These are phyloP conservation scores for Listronotus oregonensis DNA, from an alignment of 1,140 invertebrate genomes.

Conservation along the genomic window DNA sequence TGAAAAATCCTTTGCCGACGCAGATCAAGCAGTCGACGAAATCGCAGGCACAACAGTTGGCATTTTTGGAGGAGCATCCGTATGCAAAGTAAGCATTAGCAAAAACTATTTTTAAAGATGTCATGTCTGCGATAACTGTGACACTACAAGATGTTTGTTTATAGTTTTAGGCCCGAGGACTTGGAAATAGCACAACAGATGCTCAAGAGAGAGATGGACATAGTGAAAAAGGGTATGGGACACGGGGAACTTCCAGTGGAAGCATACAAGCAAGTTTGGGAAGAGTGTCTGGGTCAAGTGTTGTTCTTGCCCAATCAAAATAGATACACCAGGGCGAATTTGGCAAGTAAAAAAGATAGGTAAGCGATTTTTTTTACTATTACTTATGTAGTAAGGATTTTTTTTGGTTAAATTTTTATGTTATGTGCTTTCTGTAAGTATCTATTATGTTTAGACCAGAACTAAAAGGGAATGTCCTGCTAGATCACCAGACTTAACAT, in stretches of 20 bases:
- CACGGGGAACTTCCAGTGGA: slow-evolving; percentile 93
- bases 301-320: slow-evolving; percentile 54
- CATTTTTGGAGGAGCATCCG: slow-evolving; percentile 84
- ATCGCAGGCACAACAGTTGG: slow-evolving; percentile 72
- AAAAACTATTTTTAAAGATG: no score
- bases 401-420: no score
- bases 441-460: no score
- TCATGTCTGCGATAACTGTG: neutral
- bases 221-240: slow-evolving; percentile 91
- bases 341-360: slow-evolving; percentile 91
- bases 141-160: neutral
- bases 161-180: slow-evolving; percentile 61
- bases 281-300: slow-evolving; percentile 85
- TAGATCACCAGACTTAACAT: no score
- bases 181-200: slow-evolving; percentile 70
- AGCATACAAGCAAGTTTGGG: slow-evolving; percentile 75
- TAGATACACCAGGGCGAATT: slow-evolving; percentile 86
- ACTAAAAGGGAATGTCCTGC: no score
- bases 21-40: slow-evolving; percentile 53
- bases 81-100: slow-evolving; percentile 73
- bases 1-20: slow-evolving; percentile 66
- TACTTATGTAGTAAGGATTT: no score
- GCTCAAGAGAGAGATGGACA: slow-evolving; percentile 82
- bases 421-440: no score
- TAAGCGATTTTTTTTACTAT: neutral